Evolutionary conservation across 1,140 invertebrate genomes (phyloP), one percentile per base, ranked within the genome.

Genomic region (Bombus waltoni): DNA sequence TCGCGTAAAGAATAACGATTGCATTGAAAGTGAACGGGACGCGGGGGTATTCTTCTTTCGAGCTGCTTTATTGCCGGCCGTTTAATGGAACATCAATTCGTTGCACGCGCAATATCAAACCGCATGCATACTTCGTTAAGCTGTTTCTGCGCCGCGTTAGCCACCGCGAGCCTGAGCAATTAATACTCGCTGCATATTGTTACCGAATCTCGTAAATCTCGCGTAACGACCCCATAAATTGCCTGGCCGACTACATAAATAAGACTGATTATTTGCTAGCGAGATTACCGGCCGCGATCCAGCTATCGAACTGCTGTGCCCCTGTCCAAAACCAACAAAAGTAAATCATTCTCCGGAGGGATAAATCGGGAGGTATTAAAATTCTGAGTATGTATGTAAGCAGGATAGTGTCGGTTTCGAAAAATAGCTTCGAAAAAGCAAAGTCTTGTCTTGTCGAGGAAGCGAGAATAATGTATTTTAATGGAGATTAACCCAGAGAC

Each of bases 1-100:
- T 81, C 65, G 84, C 80, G 83, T 84, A 87, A 81, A 85, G 87
- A 90, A 80, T 91, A 91, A 91, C 90, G 90, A 91, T 89, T 86
- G 78, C 78, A 89, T 89, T 85, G 81, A 87, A 80, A 85, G 79
- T 32, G 65, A 87, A 71, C 71, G 66, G 73, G 74, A 42, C 32
- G 47, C 35, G 38, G n/a, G 40, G 22, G 68, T 72, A 72, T 85
- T 80, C 77, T 85, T 72, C 76, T 84, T 72, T 85, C 68, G 76
- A 40, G 42, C 68, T 79, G 68, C 42, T 85, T 85, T 85, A 85
- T 80, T 72, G 83, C 76, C 18, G 57, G 68, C 68, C 57, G 77
- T 78, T 85, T 85, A 85, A 85, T 85, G 83, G 68, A 85, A 79
- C 83, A 85, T 85, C 83, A 80, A 85, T 85, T 85, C 76, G 76